These are phyloP conservation scores for Chironomus riparius DNA, from an alignment of 2,888 invertebrate species.

Conservation along the genomic window DNA sequence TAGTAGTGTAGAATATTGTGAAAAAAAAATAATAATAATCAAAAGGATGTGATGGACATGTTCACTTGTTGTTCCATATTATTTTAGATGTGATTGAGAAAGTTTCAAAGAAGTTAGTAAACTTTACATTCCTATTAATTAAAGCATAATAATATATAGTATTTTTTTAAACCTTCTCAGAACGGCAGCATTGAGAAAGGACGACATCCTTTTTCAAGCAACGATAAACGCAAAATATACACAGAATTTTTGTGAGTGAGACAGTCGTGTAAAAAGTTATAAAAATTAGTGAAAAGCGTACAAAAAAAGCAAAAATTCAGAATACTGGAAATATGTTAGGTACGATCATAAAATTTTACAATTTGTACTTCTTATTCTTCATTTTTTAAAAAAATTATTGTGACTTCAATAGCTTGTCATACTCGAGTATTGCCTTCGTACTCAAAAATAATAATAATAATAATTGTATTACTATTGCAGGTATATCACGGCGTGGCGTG, in stretches of 20 bases:
- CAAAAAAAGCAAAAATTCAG: constrained; percentile 27
- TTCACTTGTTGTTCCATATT: constrained; percentile 17
- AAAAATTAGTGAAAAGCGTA: constrained; percentile 27
- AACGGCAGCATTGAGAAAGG: neutral
- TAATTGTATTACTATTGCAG: neutral
- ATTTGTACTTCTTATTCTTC: too few relatives aligned
- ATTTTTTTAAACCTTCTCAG: too few relatives aligned
- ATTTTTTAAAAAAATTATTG: neutral
- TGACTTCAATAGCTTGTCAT: neutral
- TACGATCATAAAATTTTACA: neutral
- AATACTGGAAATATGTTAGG: constrained; percentile 27
- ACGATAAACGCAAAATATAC: neutral
- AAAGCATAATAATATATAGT: too few relatives aligned
- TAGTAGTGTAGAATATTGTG: neutral
- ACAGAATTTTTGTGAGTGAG: neutral
- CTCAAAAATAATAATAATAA: neutral
- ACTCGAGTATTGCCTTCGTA: neutral
- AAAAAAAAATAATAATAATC: neutral
- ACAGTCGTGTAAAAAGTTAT: neutral
- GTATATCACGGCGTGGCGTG: constrained; percentile 29
- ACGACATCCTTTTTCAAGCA: constrained; percentile 15
- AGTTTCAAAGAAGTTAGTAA: too few relatives aligned
- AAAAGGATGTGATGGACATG: neutral
- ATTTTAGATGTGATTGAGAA: neutral
- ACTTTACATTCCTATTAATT: neutral